phyloP scores from a whole-genome alignment of 2,888 invertebrate species.

The Lycaena phlaeas region DNA sequence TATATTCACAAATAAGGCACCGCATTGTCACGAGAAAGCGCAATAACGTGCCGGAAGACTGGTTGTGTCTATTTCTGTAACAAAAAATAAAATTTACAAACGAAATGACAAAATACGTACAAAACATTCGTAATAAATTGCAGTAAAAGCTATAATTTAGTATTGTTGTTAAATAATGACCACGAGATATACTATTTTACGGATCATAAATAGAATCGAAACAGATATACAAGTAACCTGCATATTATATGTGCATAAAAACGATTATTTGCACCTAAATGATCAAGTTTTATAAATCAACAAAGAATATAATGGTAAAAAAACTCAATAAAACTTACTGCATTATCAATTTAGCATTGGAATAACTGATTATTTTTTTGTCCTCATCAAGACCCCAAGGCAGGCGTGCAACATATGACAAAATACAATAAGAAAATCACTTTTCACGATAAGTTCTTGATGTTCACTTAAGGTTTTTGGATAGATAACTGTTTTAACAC shows the following conservation, averaged over 20 bases:
- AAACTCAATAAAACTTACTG: conserved; percentile 48
- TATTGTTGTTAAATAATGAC: conserved; percentile 19
- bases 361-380: conserved; percentile 66
- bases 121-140: background rate
- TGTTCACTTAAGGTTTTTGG: conserved; percentile 30
- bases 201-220: conserved; percentile 20
- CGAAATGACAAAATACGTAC: conserved; percentile 6
- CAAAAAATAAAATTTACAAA: conserved; percentile 34
- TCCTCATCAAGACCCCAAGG: conserved; percentile 63
- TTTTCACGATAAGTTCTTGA: conserved; percentile 30
- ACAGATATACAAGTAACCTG: conserved; percentile 39
- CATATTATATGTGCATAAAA: conserved; percentile 27
- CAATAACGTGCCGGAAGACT: conserved; percentile 55
- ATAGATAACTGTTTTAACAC: conserved; percentile 36
- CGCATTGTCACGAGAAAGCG: conserved; percentile 56
- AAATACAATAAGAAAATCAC: conserved; percentile 54
- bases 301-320: conserved; percentile 23
- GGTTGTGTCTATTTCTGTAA: conserved; percentile 65
- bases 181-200: conserved; percentile 19
- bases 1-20: conserved; percentile 45
- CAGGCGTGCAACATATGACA: conserved; percentile 70
- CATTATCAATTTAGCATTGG: conserved; percentile 66
- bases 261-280: conserved; percentile 15
- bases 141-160: conserved; percentile 5
- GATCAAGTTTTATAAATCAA: conserved; percentile 16